phyloP scores from a whole-genome alignment of 2,113 vertebrate species.

The Oreocharis arfaki region DNA sequence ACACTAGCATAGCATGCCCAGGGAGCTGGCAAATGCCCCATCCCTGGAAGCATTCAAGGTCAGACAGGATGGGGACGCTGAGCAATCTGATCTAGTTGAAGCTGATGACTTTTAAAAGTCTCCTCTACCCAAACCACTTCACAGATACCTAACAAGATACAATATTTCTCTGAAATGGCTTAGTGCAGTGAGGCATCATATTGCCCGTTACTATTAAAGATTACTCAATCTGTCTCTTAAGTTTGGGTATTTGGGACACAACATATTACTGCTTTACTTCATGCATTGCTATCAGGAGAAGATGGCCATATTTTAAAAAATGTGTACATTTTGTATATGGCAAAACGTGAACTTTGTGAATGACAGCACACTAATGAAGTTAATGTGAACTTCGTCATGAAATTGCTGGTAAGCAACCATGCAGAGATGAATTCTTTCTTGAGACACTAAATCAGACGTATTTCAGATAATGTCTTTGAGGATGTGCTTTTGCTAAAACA shows the following conservation, averaged over 20 bases:
- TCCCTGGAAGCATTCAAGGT: background rate
- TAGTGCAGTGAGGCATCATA: background rate
- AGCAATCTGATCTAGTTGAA: background rate
- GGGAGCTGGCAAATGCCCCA: background rate
- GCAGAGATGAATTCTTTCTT: background rate
- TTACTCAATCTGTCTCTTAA: background rate
- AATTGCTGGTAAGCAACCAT: background rate
- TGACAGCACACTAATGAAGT: background rate
- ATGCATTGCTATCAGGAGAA: background rate
- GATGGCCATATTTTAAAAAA: background rate
- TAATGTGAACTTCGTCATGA: accelerated
- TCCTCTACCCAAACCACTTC: background rate
- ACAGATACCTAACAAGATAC: background rate
- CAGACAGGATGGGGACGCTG: accelerated
- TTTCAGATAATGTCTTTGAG: background rate
- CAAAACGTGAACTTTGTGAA: background rate
- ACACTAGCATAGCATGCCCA: background rate
- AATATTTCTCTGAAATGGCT: background rate
- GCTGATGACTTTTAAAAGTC: background rate
- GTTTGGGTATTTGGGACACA: background rate
- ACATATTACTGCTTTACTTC: background rate
- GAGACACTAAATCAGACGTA: background rate
- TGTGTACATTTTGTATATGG: background rate
- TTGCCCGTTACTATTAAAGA: background rate
- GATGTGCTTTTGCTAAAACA: background rate